Conservation (phyloP, 2,113 vertebrate species). For the Scomber japonicus region DNA sequence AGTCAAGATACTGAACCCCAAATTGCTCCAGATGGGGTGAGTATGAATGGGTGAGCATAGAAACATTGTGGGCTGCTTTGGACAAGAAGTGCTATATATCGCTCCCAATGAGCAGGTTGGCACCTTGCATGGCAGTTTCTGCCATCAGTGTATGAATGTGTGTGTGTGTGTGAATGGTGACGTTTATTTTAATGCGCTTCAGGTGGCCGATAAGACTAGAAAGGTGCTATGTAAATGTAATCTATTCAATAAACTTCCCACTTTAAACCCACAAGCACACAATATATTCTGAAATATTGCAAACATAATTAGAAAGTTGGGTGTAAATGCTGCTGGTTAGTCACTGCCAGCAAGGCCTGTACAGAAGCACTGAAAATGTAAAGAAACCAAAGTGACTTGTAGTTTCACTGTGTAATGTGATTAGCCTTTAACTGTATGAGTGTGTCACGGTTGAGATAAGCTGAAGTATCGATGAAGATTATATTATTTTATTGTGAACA, state of each 20-base stretch:
- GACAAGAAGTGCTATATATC: no score
- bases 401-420: neutral
- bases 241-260: neutral
- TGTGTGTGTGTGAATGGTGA: no score
- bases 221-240: no score
- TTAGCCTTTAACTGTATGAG: neutral
- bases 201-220: no score
- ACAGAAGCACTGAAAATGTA: neutral
- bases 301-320: neutral
- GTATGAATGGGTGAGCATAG: no score
- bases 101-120: no score
- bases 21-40: no score
- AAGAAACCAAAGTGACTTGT: constrained; percentile 37
- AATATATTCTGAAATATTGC: neutral
- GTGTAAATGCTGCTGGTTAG: neutral
- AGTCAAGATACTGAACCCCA: no score
- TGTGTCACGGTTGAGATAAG: constrained; percentile 1
- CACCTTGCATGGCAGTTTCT: no score
- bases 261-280: neutral
- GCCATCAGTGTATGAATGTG: no score
- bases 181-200: no score
- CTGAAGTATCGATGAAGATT: neutral
- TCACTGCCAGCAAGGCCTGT: neutral
- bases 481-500: constrained; percentile 14
- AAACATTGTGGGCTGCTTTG: no score